A percentile compares a stretch with the other conserved stretches of the same genome.
Conservation (phyloP, 2,888 invertebrate species). For the Ditylenchus weischeri region DNA sequence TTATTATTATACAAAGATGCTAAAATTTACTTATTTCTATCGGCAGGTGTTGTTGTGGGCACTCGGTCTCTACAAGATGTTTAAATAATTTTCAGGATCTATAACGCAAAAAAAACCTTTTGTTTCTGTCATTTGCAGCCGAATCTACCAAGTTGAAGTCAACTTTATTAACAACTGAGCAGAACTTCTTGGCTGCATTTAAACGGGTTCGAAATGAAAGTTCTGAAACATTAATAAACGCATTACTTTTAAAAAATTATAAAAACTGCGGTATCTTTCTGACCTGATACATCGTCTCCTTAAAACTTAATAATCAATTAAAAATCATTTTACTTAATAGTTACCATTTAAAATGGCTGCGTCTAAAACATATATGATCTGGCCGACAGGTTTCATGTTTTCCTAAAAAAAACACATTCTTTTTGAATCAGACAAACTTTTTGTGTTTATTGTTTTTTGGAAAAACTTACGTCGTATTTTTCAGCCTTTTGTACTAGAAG, state of each 20-base stretch:
- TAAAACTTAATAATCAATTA: too few relatives aligned
- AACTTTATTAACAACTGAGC: constrained; percentile 15
- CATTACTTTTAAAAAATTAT: too few relatives aligned
- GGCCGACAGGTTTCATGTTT: constrained; percentile 16
- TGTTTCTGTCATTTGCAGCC: too few relatives aligned
- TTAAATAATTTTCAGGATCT: neutral
- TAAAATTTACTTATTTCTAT: constrained; percentile 2
- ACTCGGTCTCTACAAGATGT: neutral
- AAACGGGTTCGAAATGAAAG: constrained; percentile 6
- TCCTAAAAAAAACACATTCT: constrained; percentile 9
- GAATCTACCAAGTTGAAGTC: too few relatives aligned
- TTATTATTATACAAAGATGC: too few relatives aligned
- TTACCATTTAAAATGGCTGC: constrained; percentile 52
- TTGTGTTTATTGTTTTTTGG: neutral
- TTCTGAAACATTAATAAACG: neutral
- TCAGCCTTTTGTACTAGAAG: constrained; percentile 33
- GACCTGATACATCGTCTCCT: too few relatives aligned
- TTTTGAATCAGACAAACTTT: constrained; percentile 9
- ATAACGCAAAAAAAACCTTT: too few relatives aligned
- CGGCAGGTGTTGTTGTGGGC: neutral
- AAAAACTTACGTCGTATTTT: constrained; percentile 16
- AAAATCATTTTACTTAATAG: neutral
- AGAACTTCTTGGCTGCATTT: constrained; percentile 16
- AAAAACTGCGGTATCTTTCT: too few relatives aligned
- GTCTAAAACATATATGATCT: constrained; percentile 47